Conservation (phyloP, 2,797 vertebrate genomes). For the Masticophis lateralis region DNA sequence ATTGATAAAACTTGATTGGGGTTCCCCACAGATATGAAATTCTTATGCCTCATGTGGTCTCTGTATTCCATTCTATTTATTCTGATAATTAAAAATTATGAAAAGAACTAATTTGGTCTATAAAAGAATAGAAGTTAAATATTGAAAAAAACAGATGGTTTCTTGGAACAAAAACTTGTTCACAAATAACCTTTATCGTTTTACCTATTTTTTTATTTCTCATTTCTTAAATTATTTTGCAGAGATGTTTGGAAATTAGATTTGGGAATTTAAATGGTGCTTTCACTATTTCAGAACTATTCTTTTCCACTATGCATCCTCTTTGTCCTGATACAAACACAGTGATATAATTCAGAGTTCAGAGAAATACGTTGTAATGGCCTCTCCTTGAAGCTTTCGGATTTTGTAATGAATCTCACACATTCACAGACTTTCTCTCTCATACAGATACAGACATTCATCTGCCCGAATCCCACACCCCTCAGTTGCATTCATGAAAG, state of each 20-base stretch:
- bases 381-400: neutral
- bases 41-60: neutral
- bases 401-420: neutral
- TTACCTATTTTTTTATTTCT: neutral
- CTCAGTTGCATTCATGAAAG: neutral
- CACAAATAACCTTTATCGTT: neutral
- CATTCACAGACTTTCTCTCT: neutral
- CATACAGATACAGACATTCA: neutral
- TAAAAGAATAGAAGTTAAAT: neutral
- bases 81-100: neutral
- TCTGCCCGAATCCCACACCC: neutral
- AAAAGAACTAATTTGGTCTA: neutral
- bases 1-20: neutral
- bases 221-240: constrained; percentile 38
- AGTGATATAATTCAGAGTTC: neutral
- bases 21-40: neutral
- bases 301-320: neutral
- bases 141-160: neutral
- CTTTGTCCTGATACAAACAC: neutral
- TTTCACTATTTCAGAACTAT: neutral
- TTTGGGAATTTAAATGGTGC: neutral
- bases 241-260: constrained; percentile 36
- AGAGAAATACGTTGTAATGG: neutral
- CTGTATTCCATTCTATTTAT: neutral
- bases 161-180: neutral